Evolutionary conservation across 2,888 invertebrate genomes (phyloP), one percentile per base, ranked within the genome.

Genomic region (Leucozona laternaria): DNA sequence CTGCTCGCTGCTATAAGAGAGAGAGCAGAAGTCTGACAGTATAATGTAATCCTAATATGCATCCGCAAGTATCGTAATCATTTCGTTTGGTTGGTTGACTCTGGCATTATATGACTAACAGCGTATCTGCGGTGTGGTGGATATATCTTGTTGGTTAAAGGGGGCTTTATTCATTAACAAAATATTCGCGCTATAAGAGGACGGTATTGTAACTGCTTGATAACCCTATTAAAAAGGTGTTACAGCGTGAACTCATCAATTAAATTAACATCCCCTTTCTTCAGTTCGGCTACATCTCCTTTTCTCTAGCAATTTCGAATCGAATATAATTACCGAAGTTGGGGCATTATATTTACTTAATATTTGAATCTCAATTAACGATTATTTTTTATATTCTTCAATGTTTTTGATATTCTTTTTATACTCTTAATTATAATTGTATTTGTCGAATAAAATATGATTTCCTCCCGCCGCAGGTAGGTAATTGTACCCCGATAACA

Each of bases 211-310:
- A 73, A 70, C 82, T 79, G 82, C 86, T 81, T 88, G 88, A 88
- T 88, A 89, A 88, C 89, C 89, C 89, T 87, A 89, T 89, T 88
- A 88, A 89, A 89, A 89, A 89, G 89, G 89, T 88, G 89, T 89
- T 89, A 88, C 87, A 88, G 83, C 89, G 88, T 89, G 87, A 89
- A 88, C 88, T 87, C 89, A 88, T 88, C 89, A 89, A 89, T 89
- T 89, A 89, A 88, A 88, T 88, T 88, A 89, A 88, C 88, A 88
- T 85, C 87, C 82, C 75, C 75, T 86, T 78, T 78, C 66, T 82
- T 68, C 34, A 15, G 48, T 31, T 31, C 2, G 50, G 7, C 22
- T 50, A 7, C 7, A 25, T 71, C 15, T n/a, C 22, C 53, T 78
- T 45, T 31, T 17, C 3, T 17, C 5, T 22, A 13, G 11, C 3